Percentiles rank a stretch among this genome's conserved stretches.
Evolutionary conservation across 2,888 invertebrate genomes (phyloP).

Genomic region (Nemotelus pantherinus): DNA sequence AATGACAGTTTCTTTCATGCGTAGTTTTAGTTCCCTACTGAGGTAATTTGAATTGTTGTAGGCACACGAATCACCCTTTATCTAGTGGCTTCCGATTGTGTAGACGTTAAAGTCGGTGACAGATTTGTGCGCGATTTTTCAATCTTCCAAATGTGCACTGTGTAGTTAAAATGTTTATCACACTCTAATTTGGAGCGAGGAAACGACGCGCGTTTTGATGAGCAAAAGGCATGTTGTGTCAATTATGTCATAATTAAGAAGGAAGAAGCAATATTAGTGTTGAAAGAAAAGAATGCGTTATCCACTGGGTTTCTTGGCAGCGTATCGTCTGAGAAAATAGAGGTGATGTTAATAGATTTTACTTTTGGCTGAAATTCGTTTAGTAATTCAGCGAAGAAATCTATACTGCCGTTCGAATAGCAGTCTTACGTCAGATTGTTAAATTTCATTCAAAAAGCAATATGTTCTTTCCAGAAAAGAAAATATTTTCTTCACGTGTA

Average conservation of each 20-base stretch:
- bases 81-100: too few species aligned
- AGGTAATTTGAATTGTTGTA: not conserved
- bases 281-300: not conserved
- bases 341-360: too few species aligned
- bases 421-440: too few species aligned
- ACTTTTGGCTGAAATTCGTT: too few species aligned
- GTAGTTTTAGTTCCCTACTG: not conserved
- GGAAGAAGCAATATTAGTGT: conserved; percentile 12
- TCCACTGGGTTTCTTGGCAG: too few species aligned
- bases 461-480: too few species aligned
- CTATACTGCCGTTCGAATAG: too few species aligned
- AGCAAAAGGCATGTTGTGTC: conserved; percentile 1
- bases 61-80: conserved; percentile 29
- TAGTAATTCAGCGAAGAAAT: too few species aligned
- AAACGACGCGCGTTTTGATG: not conserved
- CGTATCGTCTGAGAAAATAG: too few species aligned
- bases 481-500: too few species aligned
- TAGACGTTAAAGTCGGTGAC: not conserved
- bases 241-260: conserved; percentile 37
- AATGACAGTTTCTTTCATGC: not conserved
- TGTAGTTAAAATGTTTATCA: conserved; percentile 3
- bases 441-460: too few species aligned
- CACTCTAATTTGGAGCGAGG: not conserved
- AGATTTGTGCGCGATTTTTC: conserved; percentile 39
- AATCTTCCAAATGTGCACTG: not conserved